These are phyloP conservation scores for Drepanosiphum platanoidis DNA, from an alignment of 2,888 invertebrate species.

Conservation along the genomic window DNA sequence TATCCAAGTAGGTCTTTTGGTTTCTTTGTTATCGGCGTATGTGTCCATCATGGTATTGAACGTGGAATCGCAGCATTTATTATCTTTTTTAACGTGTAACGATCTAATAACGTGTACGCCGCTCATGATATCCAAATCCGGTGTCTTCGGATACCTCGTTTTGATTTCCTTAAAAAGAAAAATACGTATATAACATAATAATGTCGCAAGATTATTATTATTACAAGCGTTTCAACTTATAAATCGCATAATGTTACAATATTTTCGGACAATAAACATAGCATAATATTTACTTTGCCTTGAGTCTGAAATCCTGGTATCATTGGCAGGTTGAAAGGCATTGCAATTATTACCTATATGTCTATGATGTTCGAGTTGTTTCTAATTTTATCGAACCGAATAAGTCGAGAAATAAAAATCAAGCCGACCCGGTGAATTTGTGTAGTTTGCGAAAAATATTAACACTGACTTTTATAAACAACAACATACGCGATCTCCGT, in stretches of 20 bases:
- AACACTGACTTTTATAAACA: not conserved
- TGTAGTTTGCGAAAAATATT: not conserved
- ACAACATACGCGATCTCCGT: not conserved
- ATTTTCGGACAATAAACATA: not conserved
- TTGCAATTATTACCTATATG: too few species aligned
- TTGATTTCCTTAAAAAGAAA: constrained; percentile 18
- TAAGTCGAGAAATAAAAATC: not conserved
- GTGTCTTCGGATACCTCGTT: constrained; percentile 42
- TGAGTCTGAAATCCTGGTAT: constrained; percentile 46
- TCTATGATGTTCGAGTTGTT: not conserved
- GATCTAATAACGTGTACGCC: constrained; percentile 50
- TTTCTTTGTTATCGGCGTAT: not conserved
- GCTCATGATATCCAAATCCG: constrained; percentile 41
- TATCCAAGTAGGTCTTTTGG: constrained; percentile 78
- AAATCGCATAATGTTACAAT: not conserved
- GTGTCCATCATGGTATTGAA: not conserved
- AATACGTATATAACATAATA: not conserved
- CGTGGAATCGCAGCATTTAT: not conserved
- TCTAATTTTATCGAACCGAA: not conserved
- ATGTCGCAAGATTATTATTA: not conserved
- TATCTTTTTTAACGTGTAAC: constrained; percentile 32
- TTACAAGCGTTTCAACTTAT: not conserved
- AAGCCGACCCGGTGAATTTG: not conserved
- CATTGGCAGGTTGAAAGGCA: constrained; percentile 37
- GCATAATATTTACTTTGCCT: not conserved